A percentile compares a stretch with the other conserved stretches of the same genome.
These are phyloP conservation scores for Macheiramphus alcinus DNA, from an alignment of 2,113 vertebrate species.

Conservation along the genomic window DNA sequence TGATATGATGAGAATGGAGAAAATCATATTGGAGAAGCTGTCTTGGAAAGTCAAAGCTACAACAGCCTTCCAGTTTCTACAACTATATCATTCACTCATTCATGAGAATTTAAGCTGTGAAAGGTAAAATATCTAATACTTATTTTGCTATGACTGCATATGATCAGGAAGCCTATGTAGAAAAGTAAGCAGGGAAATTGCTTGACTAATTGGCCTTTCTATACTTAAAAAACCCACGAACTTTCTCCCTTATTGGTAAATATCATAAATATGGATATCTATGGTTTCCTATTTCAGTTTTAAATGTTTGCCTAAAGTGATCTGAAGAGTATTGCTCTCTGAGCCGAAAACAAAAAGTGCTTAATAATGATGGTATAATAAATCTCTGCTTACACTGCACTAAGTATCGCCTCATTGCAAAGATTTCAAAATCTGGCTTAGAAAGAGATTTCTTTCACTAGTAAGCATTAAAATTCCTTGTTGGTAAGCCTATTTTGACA, in stretches of 20 bases:
- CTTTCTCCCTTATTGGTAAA: not conserved
- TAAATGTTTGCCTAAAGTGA: not conserved
- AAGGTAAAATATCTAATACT: conserved; percentile 70
- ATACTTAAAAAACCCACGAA: not conserved
- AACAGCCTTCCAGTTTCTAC: conserved; percentile 88
- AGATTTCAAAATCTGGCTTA: not conserved
- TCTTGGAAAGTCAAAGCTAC: conserved; percentile 88
- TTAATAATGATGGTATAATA: not conserved
- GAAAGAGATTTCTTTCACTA: not conserved
- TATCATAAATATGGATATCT: not conserved
- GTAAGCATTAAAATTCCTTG: not conserved
- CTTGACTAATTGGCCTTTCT: not conserved
- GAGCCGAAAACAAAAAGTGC: not conserved
- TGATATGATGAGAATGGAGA: conserved; percentile 98
- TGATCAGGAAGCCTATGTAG: not conserved
- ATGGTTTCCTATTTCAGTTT: not conserved
- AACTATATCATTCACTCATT: conserved; percentile 83
- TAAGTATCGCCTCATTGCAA: not conserved
- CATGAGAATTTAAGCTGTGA: conserved; percentile 80
- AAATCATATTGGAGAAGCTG: conserved; percentile 93
- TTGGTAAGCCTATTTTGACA: not conserved
- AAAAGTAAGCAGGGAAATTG: not conserved
- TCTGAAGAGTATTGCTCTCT: not conserved
- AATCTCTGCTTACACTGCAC: not conserved
- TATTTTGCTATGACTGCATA: not conserved